These are phyloP conservation scores for Poeciliopsis infans DNA, from an alignment of 2,797 vertebrate genomes.

Conservation along the genomic window DNA sequence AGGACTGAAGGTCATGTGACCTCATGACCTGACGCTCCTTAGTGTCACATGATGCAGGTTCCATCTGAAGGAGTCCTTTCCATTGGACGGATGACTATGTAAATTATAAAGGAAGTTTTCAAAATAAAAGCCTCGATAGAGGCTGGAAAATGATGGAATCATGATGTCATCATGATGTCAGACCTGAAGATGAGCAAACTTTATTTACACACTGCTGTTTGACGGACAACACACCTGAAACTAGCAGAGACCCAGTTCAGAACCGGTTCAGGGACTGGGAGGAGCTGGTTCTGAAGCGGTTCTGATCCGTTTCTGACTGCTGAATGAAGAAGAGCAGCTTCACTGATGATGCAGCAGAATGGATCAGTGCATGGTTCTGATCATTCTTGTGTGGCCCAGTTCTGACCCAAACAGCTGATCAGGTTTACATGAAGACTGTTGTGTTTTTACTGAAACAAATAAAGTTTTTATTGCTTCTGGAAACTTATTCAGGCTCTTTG, in stretches of 20 bases:
- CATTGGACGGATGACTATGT: background rate
- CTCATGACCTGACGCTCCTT: background rate
- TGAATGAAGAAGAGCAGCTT: background rate
- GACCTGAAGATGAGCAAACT: background rate
- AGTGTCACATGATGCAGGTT: background rate
- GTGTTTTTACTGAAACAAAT: background rate
- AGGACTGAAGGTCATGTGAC: conserved; percentile 72
- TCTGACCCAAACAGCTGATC: background rate
- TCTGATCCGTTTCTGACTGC: background rate
- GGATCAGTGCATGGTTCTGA: conserved; percentile 1
- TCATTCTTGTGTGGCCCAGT: background rate
- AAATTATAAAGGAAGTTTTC: background rate
- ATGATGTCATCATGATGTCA: background rate
- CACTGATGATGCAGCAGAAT: background rate
- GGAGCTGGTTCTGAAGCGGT: background rate
- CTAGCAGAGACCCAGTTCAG: background rate
- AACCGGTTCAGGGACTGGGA: background rate
- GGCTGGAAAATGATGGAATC: background rate
- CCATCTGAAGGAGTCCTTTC: background rate
- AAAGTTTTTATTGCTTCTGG: background rate
- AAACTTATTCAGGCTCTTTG: background rate
- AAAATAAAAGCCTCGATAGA: background rate
- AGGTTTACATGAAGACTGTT: background rate
- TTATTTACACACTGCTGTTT: background rate
- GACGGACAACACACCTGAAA: background rate